Conservation (phyloP, 2,113 vertebrate genomes). For the Limanda limanda region DNA sequence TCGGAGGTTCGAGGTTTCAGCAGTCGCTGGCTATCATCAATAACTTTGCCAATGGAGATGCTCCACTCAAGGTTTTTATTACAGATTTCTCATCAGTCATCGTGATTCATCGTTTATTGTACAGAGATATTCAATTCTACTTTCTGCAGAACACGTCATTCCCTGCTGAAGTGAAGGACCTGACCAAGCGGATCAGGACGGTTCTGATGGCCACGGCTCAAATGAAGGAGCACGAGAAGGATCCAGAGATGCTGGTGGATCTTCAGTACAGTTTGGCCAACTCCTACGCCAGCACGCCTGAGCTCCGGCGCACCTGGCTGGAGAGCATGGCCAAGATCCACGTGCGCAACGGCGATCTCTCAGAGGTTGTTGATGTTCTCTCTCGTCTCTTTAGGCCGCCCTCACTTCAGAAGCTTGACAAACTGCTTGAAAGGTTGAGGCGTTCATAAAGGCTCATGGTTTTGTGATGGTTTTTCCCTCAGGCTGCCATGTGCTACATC, state of each 20-base stretch:
- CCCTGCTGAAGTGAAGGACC: constrained; percentile 96
- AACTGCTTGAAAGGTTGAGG: neutral
- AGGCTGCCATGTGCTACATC: constrained; percentile 99
- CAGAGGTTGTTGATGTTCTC: constrained; percentile 85
- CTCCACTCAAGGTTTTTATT: constrained; percentile 90
- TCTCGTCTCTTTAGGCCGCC: neutral
- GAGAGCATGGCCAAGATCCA: constrained; percentile 99
- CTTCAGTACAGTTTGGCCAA: constrained; percentile 98
- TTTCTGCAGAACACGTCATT: constrained; percentile 90
- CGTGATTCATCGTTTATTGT: neutral
- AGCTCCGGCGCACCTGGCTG: constrained; percentile 95
- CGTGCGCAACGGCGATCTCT: constrained; percentile 94
- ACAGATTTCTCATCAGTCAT: neutral
- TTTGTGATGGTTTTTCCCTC: constrained; percentile 23
- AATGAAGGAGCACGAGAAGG: constrained; percentile 99
- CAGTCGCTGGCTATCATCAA: constrained; percentile 98
- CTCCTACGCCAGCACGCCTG: constrained; percentile 97
- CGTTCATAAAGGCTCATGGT: neutral
- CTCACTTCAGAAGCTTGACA: neutral
- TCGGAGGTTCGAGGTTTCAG: constrained; percentile 96
- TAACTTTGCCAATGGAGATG: constrained; percentile 98
- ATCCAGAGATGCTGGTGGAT: constrained; percentile 97
- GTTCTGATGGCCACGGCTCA: constrained; percentile 99
- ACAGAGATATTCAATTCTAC: neutral
- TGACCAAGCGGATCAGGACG: constrained; percentile 95